A percentile compares a stretch with the other conserved stretches of the same genome.
phyloP scores from a whole-genome alignment of 2,888 invertebrate genomes.

The Fragum fragum region DNA sequence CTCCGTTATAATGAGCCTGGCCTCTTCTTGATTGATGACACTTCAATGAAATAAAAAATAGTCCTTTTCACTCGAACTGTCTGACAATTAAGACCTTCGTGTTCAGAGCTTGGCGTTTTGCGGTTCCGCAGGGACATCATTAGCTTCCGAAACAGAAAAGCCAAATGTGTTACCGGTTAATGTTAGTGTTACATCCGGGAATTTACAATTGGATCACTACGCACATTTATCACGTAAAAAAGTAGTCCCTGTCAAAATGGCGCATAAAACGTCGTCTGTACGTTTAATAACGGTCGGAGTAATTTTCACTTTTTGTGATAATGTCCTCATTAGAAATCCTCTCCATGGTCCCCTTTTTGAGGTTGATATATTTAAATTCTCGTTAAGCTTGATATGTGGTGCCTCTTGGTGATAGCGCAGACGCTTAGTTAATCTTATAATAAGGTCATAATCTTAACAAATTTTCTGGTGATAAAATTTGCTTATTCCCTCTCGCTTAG shows the following conservation, averaged over 20 bases:
- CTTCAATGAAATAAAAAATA: slow-evolving; percentile 28
- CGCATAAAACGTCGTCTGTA: slow-evolving; percentile 49
- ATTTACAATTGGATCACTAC: slow-evolving; percentile 62
- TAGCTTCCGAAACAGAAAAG: slow-evolving; percentile 50
- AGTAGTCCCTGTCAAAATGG: slow-evolving; percentile 58
- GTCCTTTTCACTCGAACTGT: slow-evolving; percentile 31
- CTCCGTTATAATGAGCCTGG: slow-evolving; percentile 14
- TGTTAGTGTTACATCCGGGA: slow-evolving; percentile 63
- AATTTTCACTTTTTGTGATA: slow-evolving; percentile 29
- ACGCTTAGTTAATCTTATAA: slow-evolving; percentile 1
- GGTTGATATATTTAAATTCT: slow-evolving; percentile 26
- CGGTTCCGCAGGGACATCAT: slow-evolving; percentile 57
- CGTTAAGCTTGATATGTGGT: background rate
- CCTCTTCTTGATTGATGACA: slow-evolving; percentile 22
- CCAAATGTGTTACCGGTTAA: slow-evolving; percentile 54
- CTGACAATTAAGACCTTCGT: slow-evolving; percentile 50
- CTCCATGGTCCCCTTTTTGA: background rate
- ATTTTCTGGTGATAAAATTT: background rate
- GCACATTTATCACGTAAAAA: slow-evolving; percentile 61
- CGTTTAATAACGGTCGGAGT: slow-evolving; percentile 24
- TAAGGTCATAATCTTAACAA: background rate
- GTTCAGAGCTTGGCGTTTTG: slow-evolving; percentile 47
- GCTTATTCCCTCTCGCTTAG: too few species aligned
- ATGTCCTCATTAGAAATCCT: slow-evolving; percentile 24
- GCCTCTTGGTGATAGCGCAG: background rate